These are phyloP conservation scores for Vespertilio murinus DNA, from an alignment of 2,797 vertebrate genomes.

Conservation along the genomic window DNA sequence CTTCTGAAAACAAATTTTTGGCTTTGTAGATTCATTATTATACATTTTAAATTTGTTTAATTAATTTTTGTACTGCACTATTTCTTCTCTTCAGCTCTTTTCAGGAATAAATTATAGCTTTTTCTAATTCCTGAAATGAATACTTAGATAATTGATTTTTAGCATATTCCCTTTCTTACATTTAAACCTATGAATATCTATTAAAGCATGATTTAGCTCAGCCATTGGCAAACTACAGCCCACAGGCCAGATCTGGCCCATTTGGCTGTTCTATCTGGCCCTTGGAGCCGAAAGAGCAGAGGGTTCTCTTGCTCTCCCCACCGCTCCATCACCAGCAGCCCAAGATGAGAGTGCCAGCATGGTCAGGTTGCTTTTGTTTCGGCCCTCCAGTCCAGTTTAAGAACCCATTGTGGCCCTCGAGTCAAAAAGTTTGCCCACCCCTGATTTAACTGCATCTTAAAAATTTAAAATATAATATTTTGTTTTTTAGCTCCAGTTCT, in stretches of 20 bases:
- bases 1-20: not conserved
- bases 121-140: not conserved
- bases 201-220: not conserved
- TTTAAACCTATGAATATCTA: not conserved
- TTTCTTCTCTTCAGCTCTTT: not conserved
- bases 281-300: too few relatives aligned
- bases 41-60: not conserved
- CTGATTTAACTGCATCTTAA: not conserved
- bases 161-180: not conserved
- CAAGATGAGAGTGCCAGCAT: too few relatives aligned
- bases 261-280: too few relatives aligned
- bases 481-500: not conserved
- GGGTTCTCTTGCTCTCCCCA: too few relatives aligned
- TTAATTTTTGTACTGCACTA: not conserved
- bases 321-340: too few relatives aligned
- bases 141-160: not conserved
- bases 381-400: too few relatives aligned
- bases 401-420: too few relatives aligned
- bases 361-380: too few relatives aligned
- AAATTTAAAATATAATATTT: not conserved
- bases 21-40: not conserved
- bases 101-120: not conserved
- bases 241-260: too few relatives aligned
- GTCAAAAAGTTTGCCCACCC: too few relatives aligned
- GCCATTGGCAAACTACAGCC: too few relatives aligned